These are phyloP conservation scores for Ceuthmochares aereus DNA, from an alignment of 2,113 vertebrate genomes.

Conservation along the genomic window DNA sequence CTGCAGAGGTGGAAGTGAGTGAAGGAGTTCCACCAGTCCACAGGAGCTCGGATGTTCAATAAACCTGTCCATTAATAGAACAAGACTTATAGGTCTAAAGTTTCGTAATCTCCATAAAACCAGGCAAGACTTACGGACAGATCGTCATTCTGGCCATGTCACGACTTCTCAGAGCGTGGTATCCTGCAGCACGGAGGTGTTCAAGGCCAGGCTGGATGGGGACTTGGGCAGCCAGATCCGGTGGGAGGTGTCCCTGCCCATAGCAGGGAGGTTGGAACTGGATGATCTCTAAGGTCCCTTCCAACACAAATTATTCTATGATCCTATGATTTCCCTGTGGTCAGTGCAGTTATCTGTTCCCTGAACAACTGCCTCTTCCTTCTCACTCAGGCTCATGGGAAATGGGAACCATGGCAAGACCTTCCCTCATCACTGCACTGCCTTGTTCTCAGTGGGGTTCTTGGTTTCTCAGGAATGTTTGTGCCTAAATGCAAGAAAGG, in stretches of 20 bases:
- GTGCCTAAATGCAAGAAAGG: neutral
- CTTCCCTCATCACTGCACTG: neutral
- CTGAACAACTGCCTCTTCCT: neutral
- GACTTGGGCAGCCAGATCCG: too few relatives aligned
- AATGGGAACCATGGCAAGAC: neutral
- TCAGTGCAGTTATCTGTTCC: neutral
- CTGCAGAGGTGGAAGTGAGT: neutral
- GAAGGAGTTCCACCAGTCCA: neutral
- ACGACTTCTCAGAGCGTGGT: neutral
- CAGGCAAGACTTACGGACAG: neutral
- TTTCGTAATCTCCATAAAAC: neutral
- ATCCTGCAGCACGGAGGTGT: neutral
- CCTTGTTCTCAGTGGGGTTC: neutral
- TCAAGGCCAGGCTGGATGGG: too few relatives aligned
- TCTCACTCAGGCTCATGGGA: neutral
- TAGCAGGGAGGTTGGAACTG: too few relatives aligned
- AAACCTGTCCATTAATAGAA: conserved; percentile 15
- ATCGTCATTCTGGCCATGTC: neutral
- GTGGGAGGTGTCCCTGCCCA: too few relatives aligned
- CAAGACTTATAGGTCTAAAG: neutral
- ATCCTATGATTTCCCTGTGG: neutral
- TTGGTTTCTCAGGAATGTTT: neutral
- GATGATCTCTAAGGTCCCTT: too few relatives aligned
- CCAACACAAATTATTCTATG: too few relatives aligned
- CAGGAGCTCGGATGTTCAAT: neutral